Base-by-base conservation (phyloP, 2,797 vertebrate species). In the Rhadinocentrus ornatus region DNA sequence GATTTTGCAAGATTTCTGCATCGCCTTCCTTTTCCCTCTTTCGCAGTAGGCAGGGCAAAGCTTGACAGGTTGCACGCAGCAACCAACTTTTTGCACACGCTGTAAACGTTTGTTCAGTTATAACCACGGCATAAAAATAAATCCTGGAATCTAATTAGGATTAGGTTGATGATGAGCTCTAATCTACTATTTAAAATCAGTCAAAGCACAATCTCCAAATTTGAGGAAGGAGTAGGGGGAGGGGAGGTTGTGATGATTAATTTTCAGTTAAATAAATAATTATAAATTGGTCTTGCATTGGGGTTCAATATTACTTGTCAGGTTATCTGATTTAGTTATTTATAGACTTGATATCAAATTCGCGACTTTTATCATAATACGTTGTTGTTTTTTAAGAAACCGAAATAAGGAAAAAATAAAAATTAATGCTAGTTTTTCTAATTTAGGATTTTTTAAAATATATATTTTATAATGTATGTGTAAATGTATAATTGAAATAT, bases 161-260 rank as follows among this genome's bases (percentile, higher is more conserved):
- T 1, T 5, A 10, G 6, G 12, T 6, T 1, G 6, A 2, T 13
- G 35, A 2, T 6, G n/a, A 3, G 3, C 1, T 5, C 7, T 29
- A 46, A 13, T 22, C n/a, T 4, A 12, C 15, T 18, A 27, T 57
- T 50, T 31, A 39, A 60, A 48, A 16, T 37, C 63, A 53, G 41
- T 72, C 32, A 0, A 64, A 73, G 52, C 31, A 12, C 56, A 71
- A 62, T 39, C 63, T 75, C 54, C 62, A 63, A 22, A 72, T 71
- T 52, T 76, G 66, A 69, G 77, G 78, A 87, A 81, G 66, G 31
- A 71, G 69, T 64, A 72, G 84, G 86, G 88, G 88, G 89, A 83
- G 78, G 87, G 87, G 83, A 65, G 34, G 52, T 26, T 53, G 54
- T 31, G 37, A 48, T 39, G 68, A 69, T 70, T 32, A 31, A 26